These are phyloP conservation scores for Murina feae DNA, from an alignment of 2,113 vertebrate genomes.

Conservation along the genomic window DNA sequence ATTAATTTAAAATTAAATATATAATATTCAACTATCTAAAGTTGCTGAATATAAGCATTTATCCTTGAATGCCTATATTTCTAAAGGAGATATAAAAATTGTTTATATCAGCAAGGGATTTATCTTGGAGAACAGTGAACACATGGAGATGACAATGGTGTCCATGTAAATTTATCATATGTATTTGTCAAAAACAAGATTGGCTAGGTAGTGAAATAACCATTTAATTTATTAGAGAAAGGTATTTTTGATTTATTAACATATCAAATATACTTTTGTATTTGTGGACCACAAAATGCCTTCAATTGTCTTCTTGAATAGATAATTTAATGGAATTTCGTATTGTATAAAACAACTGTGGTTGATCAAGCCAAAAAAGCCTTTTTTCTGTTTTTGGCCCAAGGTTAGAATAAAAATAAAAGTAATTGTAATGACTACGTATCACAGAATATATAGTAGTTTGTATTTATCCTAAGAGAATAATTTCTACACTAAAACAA, in stretches of 20 bases:
- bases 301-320: conserved; percentile 49
- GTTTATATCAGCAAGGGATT: conserved; percentile 69
- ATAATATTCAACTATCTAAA: not conserved
- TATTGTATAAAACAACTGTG: not conserved
- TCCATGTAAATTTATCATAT: conserved; percentile 58
- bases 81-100: conserved; percentile 63
- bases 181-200: conserved; percentile 67
- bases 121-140: conserved; percentile 65
- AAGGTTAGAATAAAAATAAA: not conserved
- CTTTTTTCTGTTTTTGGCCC: not conserved
- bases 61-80: not conserved
- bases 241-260: conserved; percentile 60
- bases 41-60: conserved; percentile 1
- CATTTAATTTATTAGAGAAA: conserved; percentile 68
- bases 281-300: conserved; percentile 57
- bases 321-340: conserved; percentile 57
- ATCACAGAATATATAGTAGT: not conserved
- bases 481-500: not conserved
- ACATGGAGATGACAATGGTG: conserved; percentile 62
- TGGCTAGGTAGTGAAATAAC: conserved; percentile 51
- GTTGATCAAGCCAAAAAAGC: conserved; percentile 8
- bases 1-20: not conserved
- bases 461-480: conserved; percentile 12
- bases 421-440: conserved; percentile 27
- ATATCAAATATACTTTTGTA: not conserved